Percentiles rank a stretch among this genome's conserved stretches.
These are phyloP conservation scores for Glomeris maerens DNA, from an alignment of 1,140 invertebrate species.

Conservation along the genomic window DNA sequence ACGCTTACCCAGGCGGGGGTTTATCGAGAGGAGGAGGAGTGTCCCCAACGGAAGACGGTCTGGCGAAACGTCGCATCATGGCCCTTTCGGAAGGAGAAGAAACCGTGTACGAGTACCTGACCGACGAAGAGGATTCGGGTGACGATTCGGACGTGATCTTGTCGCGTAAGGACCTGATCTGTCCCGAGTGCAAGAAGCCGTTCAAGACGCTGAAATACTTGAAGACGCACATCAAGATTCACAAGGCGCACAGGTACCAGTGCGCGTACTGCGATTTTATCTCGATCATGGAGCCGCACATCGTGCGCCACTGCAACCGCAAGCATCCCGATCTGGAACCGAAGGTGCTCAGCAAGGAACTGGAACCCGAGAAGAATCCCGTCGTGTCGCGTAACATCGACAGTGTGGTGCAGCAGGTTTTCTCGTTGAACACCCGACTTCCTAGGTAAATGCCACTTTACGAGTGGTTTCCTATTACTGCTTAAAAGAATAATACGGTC, in stretches of 20 bases:
- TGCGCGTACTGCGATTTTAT: constrained; percentile 15
- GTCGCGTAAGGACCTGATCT: not conserved
- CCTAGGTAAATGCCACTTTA: no score
- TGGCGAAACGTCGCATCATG: constrained; percentile 2
- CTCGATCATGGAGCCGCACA: constrained; percentile 6
- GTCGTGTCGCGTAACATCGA: constrained; percentile 10
- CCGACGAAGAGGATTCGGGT: constrained; percentile 6
- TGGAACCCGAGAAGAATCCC: constrained; percentile 11
- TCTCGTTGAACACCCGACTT: constrained; percentile 2
- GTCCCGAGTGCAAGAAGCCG: constrained; percentile 15
- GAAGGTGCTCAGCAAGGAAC: constrained; percentile 7
- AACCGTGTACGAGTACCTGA: constrained; percentile 9
- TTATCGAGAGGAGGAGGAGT: no score
- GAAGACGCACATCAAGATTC: constrained; percentile 15
- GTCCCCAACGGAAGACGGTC: no score
- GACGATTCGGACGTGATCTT: not conserved
- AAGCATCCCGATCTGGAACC: constrained; percentile 8
- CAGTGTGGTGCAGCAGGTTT: not conserved
- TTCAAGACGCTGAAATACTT: constrained; percentile 15
- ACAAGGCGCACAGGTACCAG: constrained; percentile 6
- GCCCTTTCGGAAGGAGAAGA: constrained; percentile 11
- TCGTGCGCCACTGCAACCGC: constrained; percentile 7
- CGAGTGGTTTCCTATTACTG: no score
- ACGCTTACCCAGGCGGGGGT: no score
- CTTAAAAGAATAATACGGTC: no score